Conservation (phyloP, 64 coral and sea anemone species). For the Acropora tenuis region DNA sequence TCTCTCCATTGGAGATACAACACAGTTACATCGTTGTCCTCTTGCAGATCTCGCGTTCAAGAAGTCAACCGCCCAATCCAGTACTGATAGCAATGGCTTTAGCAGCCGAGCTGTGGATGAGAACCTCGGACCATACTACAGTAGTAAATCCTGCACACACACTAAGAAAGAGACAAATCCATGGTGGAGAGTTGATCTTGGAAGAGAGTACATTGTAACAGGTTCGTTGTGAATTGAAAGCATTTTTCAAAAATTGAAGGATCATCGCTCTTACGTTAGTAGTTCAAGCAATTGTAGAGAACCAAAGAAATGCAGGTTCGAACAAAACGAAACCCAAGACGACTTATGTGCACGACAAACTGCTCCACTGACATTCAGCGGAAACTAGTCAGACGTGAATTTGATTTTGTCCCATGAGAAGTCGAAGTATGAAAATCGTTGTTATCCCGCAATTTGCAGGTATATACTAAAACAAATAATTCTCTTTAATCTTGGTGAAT, state of each 20-base stretch:
- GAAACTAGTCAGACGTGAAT: too few relatives aligned
- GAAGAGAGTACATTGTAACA: slow-evolving; percentile 92
- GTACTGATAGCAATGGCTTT: slow-evolving; percentile 85
- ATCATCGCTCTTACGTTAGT: too few relatives aligned
- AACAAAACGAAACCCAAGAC: neutral
- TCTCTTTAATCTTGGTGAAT: too few relatives aligned
- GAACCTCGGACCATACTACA: slow-evolving; percentile 62
- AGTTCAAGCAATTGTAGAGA: too few relatives aligned
- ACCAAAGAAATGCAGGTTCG: too few relatives aligned
- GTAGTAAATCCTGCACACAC: slow-evolving; percentile 86
- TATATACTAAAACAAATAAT: too few relatives aligned
- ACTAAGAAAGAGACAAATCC: slow-evolving; percentile 87
- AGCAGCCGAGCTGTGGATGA: slow-evolving; percentile 87
- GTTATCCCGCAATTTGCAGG: too few relatives aligned
- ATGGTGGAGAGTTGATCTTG: slow-evolving; percentile 97
- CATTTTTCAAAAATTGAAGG: neutral
- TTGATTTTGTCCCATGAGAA: too few relatives aligned
- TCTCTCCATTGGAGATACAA: neutral
- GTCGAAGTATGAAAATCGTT: too few relatives aligned
- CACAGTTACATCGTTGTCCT: neutral
- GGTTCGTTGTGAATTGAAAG: slow-evolving; percentile 28
- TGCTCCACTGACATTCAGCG: too few relatives aligned
- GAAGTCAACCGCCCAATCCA: slow-evolving; percentile 85
- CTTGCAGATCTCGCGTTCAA: slow-evolving; percentile 82
- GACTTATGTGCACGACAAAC: too few relatives aligned